A percentile compares a stretch with the other conserved stretches of the same genome.
Evolutionary conservation across 2,113 vertebrate species (phyloP).

Genomic region (Neotragus moschatus): DNA sequence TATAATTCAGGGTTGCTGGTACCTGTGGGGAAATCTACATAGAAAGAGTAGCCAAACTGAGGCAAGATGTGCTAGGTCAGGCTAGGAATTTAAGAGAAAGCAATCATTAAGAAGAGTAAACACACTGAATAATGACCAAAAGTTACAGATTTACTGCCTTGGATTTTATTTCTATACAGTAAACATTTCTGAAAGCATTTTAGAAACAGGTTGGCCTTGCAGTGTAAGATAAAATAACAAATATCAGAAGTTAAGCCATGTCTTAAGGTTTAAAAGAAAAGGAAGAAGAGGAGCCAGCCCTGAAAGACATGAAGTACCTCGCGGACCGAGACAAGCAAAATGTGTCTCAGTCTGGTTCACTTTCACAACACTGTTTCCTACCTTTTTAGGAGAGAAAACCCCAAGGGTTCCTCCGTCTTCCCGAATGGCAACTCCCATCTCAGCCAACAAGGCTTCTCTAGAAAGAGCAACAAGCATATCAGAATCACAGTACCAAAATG

Average conservation of each 20-base stretch:
- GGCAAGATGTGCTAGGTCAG: constrained; percentile 57
- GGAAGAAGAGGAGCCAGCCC: background rate
- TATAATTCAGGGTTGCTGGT: constrained; percentile 82
- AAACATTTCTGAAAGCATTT: background rate
- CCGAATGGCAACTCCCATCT: constrained; percentile 99
- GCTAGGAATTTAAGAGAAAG: constrained; percentile 39
- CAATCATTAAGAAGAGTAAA: background rate
- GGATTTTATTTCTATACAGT: background rate
- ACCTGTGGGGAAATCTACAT: constrained; percentile 84
- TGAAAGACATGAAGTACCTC: background rate
- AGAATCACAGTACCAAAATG: background rate
- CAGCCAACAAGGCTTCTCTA: constrained; percentile 96
- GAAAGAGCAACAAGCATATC: constrained; percentile 11
- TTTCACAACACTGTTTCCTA: constrained; percentile 68
- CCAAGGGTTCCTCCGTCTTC: constrained; percentile 98
- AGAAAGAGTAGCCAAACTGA: constrained; percentile 72
- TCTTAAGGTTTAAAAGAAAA: background rate
- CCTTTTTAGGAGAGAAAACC: constrained; percentile 99
- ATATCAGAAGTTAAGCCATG: constrained; percentile 20
- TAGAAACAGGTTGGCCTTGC: background rate
- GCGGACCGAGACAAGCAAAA: background rate
- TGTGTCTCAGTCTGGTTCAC: background rate
- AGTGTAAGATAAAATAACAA: background rate
- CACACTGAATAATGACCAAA: background rate
- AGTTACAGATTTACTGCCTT: background rate